Conservation (phyloP, 2,113 vertebrate species). For the Pelecanus crispus region DNA sequence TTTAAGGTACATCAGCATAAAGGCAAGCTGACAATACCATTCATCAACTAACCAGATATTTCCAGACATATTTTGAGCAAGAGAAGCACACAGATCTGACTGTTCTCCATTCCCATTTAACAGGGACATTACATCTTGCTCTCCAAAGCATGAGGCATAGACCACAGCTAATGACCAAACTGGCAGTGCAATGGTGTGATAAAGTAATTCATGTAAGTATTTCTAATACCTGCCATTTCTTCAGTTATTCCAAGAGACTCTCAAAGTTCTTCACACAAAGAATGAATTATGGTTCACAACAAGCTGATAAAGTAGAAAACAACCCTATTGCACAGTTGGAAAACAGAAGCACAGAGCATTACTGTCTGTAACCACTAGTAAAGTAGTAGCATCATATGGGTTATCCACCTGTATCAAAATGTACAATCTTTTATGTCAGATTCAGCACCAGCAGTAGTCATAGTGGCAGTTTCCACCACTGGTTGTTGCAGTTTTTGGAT, state of each 20-base stretch:
- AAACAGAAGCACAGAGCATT: neutral
- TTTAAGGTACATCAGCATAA: neutral
- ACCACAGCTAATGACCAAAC: neutral
- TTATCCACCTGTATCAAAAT: neutral
- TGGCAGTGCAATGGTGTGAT: neutral
- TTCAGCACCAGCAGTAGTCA: neutral
- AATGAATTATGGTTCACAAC: neutral
- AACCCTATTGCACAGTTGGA: neutral
- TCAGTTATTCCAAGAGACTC: neutral
- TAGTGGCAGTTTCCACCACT: neutral
- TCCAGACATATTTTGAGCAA: neutral
- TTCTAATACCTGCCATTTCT: neutral
- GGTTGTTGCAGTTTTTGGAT: neutral
- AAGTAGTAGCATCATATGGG: neutral
- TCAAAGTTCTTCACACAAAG: neutral
- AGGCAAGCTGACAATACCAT: neutral
- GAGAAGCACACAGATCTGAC: neutral
- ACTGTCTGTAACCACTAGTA: neutral
- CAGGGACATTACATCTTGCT: neutral
- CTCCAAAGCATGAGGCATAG: neutral
- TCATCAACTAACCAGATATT: neutral
- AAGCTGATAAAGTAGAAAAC: neutral
- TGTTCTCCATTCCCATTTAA: neutral
- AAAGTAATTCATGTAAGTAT: neutral
- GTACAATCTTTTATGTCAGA: neutral